Percentiles rank a stretch among this genome's conserved stretches.
These are phyloP conservation scores for Alethe diademata DNA, from an alignment of 2,113 vertebrate species.

Conservation along the genomic window DNA sequence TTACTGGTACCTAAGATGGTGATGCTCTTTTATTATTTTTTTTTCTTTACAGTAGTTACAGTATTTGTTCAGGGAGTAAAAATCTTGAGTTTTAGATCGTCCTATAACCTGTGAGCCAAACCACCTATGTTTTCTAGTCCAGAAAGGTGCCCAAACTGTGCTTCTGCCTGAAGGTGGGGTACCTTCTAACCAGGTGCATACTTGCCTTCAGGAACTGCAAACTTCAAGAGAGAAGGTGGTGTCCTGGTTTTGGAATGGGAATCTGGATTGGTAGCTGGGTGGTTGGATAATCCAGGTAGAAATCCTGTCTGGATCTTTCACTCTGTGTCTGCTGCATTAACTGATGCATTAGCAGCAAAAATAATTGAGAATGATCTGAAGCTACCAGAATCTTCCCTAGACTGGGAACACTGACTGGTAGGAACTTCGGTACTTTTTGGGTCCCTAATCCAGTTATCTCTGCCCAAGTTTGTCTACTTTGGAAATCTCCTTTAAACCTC, in stretches of 20 bases:
- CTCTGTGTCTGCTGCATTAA: background rate
- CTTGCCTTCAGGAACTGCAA: background rate
- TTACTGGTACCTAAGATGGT: background rate
- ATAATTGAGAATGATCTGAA: background rate
- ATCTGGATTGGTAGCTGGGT: background rate
- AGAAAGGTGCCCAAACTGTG: background rate
- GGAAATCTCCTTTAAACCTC: background rate
- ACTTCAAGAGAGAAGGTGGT: background rate
- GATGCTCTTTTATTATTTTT: background rate
- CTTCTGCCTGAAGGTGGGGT: background rate
- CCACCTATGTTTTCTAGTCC: background rate
- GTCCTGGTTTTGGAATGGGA: background rate
- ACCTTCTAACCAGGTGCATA: background rate
- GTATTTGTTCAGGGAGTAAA: background rate
- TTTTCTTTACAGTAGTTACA: background rate
- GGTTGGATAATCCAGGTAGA: background rate
- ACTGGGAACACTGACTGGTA: background rate
- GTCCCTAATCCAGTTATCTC: background rate
- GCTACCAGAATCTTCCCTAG: background rate
- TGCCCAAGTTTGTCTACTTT: background rate
- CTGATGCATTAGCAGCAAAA: background rate
- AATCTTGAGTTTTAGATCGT: background rate
- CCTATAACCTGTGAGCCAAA: background rate
- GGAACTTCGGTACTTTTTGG: background rate
- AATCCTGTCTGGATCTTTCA: background rate